Conservation (phyloP, 2,888 invertebrate genomes). For the Sthenelais limicola region DNA sequence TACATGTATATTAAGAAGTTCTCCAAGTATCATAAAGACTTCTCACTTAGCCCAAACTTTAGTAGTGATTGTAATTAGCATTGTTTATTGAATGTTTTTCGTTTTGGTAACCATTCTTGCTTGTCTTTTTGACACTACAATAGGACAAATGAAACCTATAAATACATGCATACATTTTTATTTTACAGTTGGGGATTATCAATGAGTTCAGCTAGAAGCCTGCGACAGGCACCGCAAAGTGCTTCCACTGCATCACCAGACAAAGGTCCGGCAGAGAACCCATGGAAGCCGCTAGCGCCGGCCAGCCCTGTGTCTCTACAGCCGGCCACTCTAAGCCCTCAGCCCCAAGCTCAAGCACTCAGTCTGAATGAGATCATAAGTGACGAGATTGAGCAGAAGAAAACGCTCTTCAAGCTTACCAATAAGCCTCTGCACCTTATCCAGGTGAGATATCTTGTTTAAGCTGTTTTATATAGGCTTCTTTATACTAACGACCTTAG, state of each 20-base stretch:
- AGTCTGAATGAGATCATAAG: conserved; percentile 78
- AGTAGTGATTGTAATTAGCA: too few species aligned
- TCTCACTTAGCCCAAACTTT: too few species aligned
- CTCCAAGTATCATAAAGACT: too few species aligned
- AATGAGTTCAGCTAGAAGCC: conserved; percentile 22
- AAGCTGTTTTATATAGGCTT: neutral
- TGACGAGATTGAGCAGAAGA: conserved; percentile 82
- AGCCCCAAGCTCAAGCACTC: conserved; percentile 38
- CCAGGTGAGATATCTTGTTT: conserved; percentile 77
- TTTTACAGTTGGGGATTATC: conserved; percentile 59
- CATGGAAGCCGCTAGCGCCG: neutral
- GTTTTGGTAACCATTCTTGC: too few species aligned
- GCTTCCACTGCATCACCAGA: too few species aligned
- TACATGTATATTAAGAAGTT: too few species aligned
- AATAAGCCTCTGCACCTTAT: conserved; percentile 83
- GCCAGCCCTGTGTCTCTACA: neutral
- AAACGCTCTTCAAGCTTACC: conserved; percentile 80
- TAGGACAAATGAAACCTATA: neutral
- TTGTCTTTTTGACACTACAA: too few species aligned
- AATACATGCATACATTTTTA: neutral
- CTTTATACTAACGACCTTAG: neutral
- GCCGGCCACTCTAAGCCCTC: conserved; percentile 2
- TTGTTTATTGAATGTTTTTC: too few species aligned
- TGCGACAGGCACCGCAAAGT: too few species aligned
- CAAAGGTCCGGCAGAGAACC: too few species aligned